Evolutionary conservation across 2,113 vertebrate genomes (phyloP).

Genomic region (Myiagra hebetior): DNA sequence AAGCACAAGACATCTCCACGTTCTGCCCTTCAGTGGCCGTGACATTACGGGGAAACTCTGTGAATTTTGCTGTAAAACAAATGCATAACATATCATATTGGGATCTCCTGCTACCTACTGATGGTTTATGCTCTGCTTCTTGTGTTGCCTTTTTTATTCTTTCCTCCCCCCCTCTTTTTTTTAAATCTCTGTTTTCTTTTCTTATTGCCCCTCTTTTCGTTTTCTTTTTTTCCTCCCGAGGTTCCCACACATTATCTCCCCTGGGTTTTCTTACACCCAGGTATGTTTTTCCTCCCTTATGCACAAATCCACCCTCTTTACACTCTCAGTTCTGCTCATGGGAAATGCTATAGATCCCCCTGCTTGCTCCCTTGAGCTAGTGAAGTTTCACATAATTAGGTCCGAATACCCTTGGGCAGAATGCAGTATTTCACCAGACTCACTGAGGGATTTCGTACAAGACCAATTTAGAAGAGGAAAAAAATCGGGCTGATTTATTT

Average conservation of each 20-base stretch:
- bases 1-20: slow-evolving; percentile 95
- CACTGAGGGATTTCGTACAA: background rate
- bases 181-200: background rate
- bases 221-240: rapidly evolving
- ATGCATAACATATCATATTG: background rate
- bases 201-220: background rate
- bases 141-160: background rate
- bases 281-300: background rate
- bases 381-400: slow-evolving; percentile 13
- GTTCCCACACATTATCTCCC: background rate
- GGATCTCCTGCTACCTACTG: background rate
- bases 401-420: slow-evolving; percentile 6
- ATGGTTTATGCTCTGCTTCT: background rate
- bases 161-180: background rate
- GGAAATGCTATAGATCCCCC: background rate
- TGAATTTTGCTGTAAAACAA: slow-evolving; percentile 90
- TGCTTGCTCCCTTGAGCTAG: background rate
- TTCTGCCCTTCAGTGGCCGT: slow-evolving; percentile 92
- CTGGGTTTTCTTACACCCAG: background rate
- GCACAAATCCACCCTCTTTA: background rate
- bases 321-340: background rate
- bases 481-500: background rate
- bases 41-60: slow-evolving; percentile 90
- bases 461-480: background rate
- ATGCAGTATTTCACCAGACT: slow-evolving; percentile 12